A percentile compares a stretch with the other conserved stretches of the same genome.
Conservation (phyloP, 2,888 invertebrate genomes). For the Trichacis sp. region DNA sequence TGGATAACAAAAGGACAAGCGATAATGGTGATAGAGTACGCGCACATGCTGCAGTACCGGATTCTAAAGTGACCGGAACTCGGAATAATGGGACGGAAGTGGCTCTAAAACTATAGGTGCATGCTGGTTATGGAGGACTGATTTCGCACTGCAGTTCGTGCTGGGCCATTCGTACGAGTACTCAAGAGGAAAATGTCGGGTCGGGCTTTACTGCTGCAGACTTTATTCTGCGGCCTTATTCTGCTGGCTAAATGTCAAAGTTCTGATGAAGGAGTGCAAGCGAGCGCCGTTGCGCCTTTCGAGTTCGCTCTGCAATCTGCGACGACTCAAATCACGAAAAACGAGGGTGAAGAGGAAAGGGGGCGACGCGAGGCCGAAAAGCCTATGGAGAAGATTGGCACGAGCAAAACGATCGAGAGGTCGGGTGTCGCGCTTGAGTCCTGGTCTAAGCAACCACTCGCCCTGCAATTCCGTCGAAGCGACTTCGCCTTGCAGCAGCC, state of each 20-base stretch:
- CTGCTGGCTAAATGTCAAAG: too few species aligned
- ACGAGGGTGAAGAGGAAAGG: constrained; percentile 26
- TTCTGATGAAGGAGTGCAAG: too few species aligned
- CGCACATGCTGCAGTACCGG: constrained; percentile 35
- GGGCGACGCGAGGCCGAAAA: constrained; percentile 47
- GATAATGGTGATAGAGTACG: constrained; percentile 1
- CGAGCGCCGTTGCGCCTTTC: not conserved
- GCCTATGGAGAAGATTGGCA: constrained; percentile 57
- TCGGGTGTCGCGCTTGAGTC: constrained; percentile 55
- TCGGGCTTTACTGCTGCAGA: constrained; percentile 13
- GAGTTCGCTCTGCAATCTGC: too few species aligned
- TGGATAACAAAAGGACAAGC: constrained; percentile 4
- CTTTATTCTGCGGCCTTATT: constrained; percentile 48
- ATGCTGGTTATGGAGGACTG: constrained; percentile 63
- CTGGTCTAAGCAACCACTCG: constrained; percentile 61
- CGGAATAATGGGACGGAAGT: constrained; percentile 64
- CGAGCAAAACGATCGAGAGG: constrained; percentile 53
- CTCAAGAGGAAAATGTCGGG: constrained; percentile 22
- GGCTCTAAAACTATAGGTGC: constrained; percentile 57
- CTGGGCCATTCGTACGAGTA: constrained; percentile 29
- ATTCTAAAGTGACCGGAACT: constrained; percentile 63
- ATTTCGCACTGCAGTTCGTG: constrained; percentile 39
- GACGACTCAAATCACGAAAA: too few species aligned
- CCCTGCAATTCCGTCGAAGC: constrained; percentile 58
- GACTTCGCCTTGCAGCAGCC: constrained; percentile 9